Percentiles rank a stretch among this genome's conserved stretches.
These are phyloP conservation scores for Drosophila novamexicana DNA, from an alignment of 1,140 invertebrate genomes.

Conservation along the genomic window DNA sequence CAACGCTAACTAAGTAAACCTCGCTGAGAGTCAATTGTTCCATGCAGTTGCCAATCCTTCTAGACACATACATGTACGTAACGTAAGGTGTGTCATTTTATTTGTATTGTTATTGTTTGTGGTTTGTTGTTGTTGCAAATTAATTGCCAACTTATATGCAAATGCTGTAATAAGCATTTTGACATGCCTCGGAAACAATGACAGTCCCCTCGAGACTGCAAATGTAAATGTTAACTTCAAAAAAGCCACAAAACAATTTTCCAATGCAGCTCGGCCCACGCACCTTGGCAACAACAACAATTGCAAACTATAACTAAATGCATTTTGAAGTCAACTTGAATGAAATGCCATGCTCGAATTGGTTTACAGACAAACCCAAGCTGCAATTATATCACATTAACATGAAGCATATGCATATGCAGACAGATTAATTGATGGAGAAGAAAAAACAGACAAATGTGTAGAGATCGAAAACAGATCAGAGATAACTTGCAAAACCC, in stretches of 20 bases:
- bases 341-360: constrained; percentile 71
- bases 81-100: constrained; percentile 57
- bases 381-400: constrained; percentile 53
- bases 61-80: constrained; percentile 22
- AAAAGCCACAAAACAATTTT: constrained; percentile 73
- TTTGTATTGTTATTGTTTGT: constrained; percentile 39
- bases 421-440: too few relatives aligned
- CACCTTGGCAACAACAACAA: constrained; percentile 36
- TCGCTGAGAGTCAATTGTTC: constrained; percentile 3
- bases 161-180: constrained; percentile 73
- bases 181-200: constrained; percentile 47
- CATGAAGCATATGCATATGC: constrained; percentile 29
- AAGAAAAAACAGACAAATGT: too few relatives aligned
- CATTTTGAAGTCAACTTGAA: constrained; percentile 74
- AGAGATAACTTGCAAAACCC: too few relatives aligned
- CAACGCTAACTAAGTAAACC: constrained; percentile 21
- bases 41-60: constrained; percentile 60
- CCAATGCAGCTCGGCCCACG: constrained; percentile 59
- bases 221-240: constrained; percentile 54
- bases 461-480: neutral
- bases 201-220: constrained; percentile 23
- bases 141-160: constrained; percentile 81
- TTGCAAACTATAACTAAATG: constrained; percentile 28
- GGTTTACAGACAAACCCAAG: constrained; percentile 68
- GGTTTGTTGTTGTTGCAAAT: constrained; percentile 46